Evolutionary conservation across 2,888 invertebrate species (phyloP).

Genomic region (Netelia fuscicornis): DNA sequence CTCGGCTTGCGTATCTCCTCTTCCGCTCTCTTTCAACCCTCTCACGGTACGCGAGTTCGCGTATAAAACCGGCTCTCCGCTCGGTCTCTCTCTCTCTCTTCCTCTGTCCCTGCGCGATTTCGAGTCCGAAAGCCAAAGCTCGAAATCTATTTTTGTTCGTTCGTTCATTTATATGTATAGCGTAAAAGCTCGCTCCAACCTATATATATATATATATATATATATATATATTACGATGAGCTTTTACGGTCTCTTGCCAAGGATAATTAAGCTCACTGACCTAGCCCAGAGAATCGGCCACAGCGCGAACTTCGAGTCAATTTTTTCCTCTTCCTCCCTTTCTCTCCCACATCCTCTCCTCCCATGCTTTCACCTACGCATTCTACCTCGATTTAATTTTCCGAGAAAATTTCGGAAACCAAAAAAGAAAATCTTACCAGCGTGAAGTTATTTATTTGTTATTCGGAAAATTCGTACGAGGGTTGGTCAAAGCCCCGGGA

Average conservation of each 20-base stretch:
- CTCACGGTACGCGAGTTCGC: neutral
- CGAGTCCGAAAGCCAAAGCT: constrained; percentile 40
- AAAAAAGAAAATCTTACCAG: neutral
- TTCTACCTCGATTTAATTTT: neutral
- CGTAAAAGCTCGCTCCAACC: too few species aligned
- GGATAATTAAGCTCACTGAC: constrained; percentile 56
- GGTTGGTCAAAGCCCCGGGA: constrained; percentile 20
- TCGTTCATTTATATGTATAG: neutral
- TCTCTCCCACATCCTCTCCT: neutral
- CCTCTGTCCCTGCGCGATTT: constrained; percentile 8
- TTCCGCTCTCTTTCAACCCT: constrained; percentile 42
- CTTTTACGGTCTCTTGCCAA: constrained; percentile 51
- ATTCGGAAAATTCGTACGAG: neutral
- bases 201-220: neutral
- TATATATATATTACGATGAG: constrained; percentile 11
- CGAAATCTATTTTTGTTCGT: constrained; percentile 32
- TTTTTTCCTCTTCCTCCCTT: neutral
- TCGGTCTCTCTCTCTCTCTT: neutral
- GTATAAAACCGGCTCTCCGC: neutral
- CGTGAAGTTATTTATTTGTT: constrained; percentile 1
- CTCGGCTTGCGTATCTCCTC: constrained; percentile 32
- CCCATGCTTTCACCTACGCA: neutral
- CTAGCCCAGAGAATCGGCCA: constrained; percentile 31
- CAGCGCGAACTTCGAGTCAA: neutral
- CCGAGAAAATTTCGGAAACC: neutral